phyloP scores from a whole-genome alignment of 2,113 vertebrate species.

The Corvus cornix region DNA sequence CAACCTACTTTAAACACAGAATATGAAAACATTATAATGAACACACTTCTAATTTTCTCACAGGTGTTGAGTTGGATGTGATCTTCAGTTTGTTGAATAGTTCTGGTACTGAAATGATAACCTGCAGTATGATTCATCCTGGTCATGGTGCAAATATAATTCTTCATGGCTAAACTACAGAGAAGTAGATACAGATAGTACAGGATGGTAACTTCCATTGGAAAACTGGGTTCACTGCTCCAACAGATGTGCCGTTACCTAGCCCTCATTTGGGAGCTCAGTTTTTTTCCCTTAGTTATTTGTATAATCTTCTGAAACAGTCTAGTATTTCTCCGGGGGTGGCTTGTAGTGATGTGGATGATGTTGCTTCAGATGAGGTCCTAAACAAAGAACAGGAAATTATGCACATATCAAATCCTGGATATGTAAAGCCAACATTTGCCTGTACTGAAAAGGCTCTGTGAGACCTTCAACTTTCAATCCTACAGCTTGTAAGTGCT shows the following conservation, averaged over 20 bases:
- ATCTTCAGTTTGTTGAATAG: neutral
- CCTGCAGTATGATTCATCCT: neutral
- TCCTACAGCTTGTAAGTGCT: neutral
- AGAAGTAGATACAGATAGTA: neutral
- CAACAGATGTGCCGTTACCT: neutral
- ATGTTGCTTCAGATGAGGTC: slow-evolving; percentile 84
- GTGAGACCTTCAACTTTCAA: neutral
- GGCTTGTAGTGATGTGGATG: slow-evolving; percentile 83
- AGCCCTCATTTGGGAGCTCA: neutral
- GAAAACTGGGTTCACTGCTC: neutral
- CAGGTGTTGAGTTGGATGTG: neutral
- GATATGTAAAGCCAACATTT: neutral
- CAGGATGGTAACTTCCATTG: neutral
- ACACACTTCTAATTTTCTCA: neutral
- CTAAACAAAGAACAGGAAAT: slow-evolving; percentile 58
- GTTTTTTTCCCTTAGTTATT: neutral
- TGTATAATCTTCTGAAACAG: neutral
- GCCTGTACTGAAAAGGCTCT: neutral
- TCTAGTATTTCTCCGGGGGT: slow-evolving; percentile 83
- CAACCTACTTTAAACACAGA: neutral
- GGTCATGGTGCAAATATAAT: neutral
- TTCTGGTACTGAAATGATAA: neutral
- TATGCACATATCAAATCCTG: neutral
- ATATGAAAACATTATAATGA: neutral
- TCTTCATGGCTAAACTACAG: neutral